Conservation (phyloP, 2,797 vertebrate genomes). For the Labroides dimidiatus region DNA sequence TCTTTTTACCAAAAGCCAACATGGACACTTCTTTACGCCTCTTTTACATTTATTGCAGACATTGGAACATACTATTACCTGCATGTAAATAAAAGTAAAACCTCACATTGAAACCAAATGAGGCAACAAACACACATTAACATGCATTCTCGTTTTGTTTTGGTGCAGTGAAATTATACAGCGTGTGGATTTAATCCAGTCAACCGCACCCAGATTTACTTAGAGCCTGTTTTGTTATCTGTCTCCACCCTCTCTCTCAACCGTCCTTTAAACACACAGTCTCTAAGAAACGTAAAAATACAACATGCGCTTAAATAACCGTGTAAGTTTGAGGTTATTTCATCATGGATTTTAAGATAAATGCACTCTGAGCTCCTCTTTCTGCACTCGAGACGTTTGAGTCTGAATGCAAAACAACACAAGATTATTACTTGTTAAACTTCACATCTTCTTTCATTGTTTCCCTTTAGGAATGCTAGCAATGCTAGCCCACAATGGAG, state of each 20-base stretch:
- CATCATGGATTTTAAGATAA: too few species aligned
- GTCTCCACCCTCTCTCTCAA: background rate
- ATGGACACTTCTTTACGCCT: background rate
- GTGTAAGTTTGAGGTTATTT: background rate
- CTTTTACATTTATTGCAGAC: background rate
- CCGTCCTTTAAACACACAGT: background rate
- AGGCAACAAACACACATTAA: background rate
- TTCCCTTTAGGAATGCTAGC: too few species aligned
- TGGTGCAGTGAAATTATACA: background rate
- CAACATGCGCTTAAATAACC: background rate
- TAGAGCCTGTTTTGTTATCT: background rate
- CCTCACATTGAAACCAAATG: background rate
- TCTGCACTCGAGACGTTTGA: too few species aligned
- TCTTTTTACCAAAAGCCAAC: background rate
- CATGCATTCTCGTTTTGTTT: background rate
- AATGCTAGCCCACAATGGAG: too few species aligned
- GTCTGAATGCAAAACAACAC: too few species aligned
- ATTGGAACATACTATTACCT: background rate
- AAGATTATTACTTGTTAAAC: too few species aligned
- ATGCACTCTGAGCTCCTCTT: too few species aligned
- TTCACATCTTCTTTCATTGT: too few species aligned
- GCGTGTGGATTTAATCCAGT: background rate
- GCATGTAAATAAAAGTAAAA: background rate
- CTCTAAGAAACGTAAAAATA: too few species aligned
- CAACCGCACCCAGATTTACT: constrained; percentile 19